phyloP scores from a whole-genome alignment of 2,888 invertebrate genomes.

The Sphaerophoria taeniata region DNA sequence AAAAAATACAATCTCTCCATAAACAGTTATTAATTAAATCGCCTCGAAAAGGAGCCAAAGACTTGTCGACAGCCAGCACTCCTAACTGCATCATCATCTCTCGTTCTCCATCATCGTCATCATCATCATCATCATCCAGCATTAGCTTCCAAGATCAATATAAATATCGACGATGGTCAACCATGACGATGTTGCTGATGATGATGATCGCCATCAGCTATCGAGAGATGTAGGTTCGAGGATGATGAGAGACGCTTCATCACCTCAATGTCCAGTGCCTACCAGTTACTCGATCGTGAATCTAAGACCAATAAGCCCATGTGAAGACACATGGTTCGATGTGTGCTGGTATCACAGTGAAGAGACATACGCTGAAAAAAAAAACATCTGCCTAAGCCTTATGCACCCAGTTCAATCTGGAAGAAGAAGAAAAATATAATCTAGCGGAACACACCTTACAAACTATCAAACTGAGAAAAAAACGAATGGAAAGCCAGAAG shows the following conservation, averaged over 20 bases:
- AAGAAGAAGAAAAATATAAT: conserved; percentile 25
- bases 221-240: conserved; percentile 33
- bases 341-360: conserved; percentile 27
- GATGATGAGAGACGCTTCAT: conserved; percentile 35
- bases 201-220: conserved; percentile 64
- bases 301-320: conserved; percentile 30
- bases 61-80: conserved; percentile 70
- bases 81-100: conserved; percentile 68
- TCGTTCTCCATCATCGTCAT: conserved; percentile 35
- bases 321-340: neutral
- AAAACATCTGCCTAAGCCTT: conserved; percentile 49
- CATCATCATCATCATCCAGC: conserved; percentile 30
- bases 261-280: conserved; percentile 12
- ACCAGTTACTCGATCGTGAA: conserved; percentile 21
- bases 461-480: neutral
- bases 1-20: conserved; percentile 63
- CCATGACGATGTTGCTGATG: conserved; percentile 15
- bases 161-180: conserved; percentile 43
- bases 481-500: conserved; percentile 8
- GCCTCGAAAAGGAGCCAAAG: conserved; percentile 70
- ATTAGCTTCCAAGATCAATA: conserved; percentile 63
- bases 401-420: conserved; percentile 47
- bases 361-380: conserved; percentile 46
- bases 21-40: conserved; percentile 75
- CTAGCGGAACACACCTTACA: conserved; percentile 58